These are phyloP conservation scores for Gadopsis bispinosus DNA, from an alignment of 2,797 vertebrate species.

Conservation along the genomic window DNA sequence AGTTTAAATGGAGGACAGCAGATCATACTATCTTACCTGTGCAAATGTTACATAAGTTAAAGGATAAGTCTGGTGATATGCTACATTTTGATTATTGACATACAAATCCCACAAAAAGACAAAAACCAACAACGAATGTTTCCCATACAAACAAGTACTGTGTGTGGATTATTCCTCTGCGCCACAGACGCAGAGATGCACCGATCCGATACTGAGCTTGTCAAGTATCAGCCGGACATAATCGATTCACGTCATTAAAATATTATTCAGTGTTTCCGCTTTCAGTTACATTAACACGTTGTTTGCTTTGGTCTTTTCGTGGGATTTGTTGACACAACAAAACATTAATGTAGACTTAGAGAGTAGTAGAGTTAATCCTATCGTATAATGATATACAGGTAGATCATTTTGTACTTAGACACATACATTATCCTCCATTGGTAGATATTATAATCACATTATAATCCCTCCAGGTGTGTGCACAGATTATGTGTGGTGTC, in stretches of 20 bases:
- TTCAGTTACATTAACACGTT: neutral
- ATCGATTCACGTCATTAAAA: conserved; percentile 4
- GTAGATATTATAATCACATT: conserved; percentile 19
- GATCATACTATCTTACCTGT: neutral
- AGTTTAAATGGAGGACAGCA: neutral
- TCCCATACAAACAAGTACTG: neutral
- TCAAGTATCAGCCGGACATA: neutral
- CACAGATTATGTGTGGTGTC: neutral
- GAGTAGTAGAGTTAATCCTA: neutral
- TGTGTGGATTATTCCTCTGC: neutral
- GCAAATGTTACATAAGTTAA: neutral
- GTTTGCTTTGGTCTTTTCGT: neutral
- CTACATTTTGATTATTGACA: too few relatives aligned
- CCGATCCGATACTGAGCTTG: neutral
- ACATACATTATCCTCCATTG: conserved; percentile 38
- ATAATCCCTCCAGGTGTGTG: conserved; percentile 24
- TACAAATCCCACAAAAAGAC: neutral
- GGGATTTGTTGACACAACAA: neutral
- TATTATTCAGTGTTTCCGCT: conserved; percentile 1
- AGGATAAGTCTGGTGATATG: neutral
- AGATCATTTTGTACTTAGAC: conserved; percentile 7
- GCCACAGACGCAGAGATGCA: neutral
- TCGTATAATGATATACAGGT: conserved; percentile 13
- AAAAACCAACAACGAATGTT: neutral
- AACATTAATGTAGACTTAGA: neutral